Base-by-base conservation (phyloP, 2,888 invertebrate genomes). In the Drosophila stalkeri region DNA sequence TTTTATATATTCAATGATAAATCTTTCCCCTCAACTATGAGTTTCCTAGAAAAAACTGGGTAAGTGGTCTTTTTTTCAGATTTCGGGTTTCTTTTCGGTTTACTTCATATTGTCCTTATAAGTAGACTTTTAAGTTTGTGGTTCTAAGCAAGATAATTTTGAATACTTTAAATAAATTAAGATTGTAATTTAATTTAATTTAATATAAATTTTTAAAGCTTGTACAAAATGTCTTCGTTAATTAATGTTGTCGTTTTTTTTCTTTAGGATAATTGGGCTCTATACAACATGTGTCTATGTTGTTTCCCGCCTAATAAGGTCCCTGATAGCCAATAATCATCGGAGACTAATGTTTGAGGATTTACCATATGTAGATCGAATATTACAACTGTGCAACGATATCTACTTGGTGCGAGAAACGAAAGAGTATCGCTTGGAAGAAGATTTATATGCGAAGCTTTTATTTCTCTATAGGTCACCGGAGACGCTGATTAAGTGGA, bases 391-490 rank as follows among this genome's bases (percentile, higher is more conserved):
- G 27, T 97, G 97, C 90, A 94, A 96, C 82, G 97, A 97, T 91
- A 96, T 97, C 79, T 97, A 97, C 89, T 93, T 97, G 92, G 95
- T 99, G 3, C 95, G 99, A 23, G 99, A 99, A 93, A 97, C 97
- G 41, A 94, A 96, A 49, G 98, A 99, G 91, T 95, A 98, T 80
- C 94, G 96, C 12, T 94, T 99, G 49, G 99, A 99, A 93, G 99
- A 99, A 93, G 98, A 99, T 92, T 95, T 99, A 54, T 99, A 98
- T 93, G 98, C 99, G 37, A 99, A 99, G 94, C 94, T 99, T 51
- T 96, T 99, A 90, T 99, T 99, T 96, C 94, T 99, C 76, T 99
- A 98, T 93, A 96, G 99, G 82, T 98, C 99, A 31, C 99, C 99
- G 4, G 98, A 98, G 92, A 99, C 98, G 11, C 95, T 99, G 93